phyloP scores from a whole-genome alignment of 2,113 vertebrate genomes.

The Salvator merianae region DNA sequence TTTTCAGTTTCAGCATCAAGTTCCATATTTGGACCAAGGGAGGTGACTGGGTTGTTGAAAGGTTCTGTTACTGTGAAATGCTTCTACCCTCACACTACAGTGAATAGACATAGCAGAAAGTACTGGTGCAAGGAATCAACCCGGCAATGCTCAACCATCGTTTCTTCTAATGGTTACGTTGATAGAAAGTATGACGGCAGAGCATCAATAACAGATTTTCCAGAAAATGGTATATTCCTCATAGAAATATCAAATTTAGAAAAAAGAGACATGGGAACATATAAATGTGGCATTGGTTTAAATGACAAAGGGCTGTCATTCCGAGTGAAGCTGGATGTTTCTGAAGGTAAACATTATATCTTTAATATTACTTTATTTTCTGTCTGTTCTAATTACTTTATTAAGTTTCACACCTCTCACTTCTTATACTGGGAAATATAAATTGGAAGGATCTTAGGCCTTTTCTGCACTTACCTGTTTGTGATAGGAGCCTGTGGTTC shows the following conservation, averaged over 20 bases:
- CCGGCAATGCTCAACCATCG: conserved; percentile 25
- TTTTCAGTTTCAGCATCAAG: conserved; percentile 53
- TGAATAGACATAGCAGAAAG: conserved; percentile 72
- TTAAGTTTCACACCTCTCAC: too few relatives aligned
- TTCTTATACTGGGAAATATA: too few relatives aligned
- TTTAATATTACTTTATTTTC: too few relatives aligned
- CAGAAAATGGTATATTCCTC: conserved; percentile 32
- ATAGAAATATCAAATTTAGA: conserved; percentile 41
- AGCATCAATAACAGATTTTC: conserved; percentile 56
- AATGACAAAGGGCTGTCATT: conserved; percentile 58
- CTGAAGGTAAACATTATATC: conserved; percentile 57
- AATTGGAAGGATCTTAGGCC: too few relatives aligned
- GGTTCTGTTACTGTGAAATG: conserved; percentile 53
- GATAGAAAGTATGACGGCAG: neutral
- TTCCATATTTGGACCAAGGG: conserved; percentile 71
- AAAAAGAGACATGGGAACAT: conserved; percentile 38
- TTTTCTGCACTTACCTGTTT: too few relatives aligned
- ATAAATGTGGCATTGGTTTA: conserved; percentile 71
- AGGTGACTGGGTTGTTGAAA: conserved; percentile 10
- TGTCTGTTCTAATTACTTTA: too few relatives aligned
- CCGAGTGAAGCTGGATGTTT: conserved; percentile 55
- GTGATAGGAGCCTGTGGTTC: too few relatives aligned
- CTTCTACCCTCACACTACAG: conserved; percentile 62
- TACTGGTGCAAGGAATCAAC: conserved; percentile 67
- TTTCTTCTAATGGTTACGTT: conserved; percentile 36